Conservation (phyloP, 2,797 vertebrate species). For the Paratrypauchen microcephalus region DNA sequence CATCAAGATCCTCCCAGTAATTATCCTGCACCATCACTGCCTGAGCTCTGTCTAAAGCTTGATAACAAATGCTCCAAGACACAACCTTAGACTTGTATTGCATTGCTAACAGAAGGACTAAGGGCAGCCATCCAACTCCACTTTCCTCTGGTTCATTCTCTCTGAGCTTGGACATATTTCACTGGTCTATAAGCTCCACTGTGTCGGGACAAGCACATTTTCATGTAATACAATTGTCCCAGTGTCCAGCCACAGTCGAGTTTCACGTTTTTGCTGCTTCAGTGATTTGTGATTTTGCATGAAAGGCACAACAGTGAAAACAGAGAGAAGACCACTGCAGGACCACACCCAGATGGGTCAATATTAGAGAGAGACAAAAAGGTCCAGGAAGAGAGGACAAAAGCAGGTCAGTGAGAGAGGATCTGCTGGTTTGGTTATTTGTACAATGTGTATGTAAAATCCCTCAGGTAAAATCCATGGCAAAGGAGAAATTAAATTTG, state of each 20-base stretch:
- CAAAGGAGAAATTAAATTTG: too few species aligned
- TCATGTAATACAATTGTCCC: slow-evolving; percentile 3
- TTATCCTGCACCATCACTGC: slow-evolving; percentile 6
- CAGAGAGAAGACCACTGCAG: slow-evolving; percentile 36
- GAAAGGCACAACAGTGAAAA: slow-evolving; percentile 29
- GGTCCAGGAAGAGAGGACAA: neutral
- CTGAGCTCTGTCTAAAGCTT: slow-evolving; percentile 24
- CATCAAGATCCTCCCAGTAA: slow-evolving; percentile 7
- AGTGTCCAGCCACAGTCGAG: slow-evolving; percentile 1
- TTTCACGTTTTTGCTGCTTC: slow-evolving; percentile 10
- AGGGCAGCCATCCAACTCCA: slow-evolving; percentile 18
- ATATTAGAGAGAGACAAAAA: slow-evolving; percentile 32
- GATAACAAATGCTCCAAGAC: slow-evolving; percentile 29
- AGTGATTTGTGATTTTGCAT: slow-evolving; percentile 15
- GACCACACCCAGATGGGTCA: slow-evolving; percentile 56
- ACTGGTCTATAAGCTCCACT: neutral
- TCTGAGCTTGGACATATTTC: slow-evolving; percentile 7
- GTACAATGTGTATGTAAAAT: neutral
- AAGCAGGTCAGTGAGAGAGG: slow-evolving; percentile 15
- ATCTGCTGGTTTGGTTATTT: slow-evolving; percentile 28
- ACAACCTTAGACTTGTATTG: slow-evolving; percentile 4
- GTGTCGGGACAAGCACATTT: slow-evolving; percentile 7
- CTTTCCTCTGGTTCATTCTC: neutral
- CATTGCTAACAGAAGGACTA: neutral
- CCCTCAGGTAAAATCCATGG: too few species aligned